Evolutionary conservation across 2,113 vertebrate species (phyloP), one percentile per base, ranked within the genome.

Genomic region (Scytalopus superciliaris): DNA sequence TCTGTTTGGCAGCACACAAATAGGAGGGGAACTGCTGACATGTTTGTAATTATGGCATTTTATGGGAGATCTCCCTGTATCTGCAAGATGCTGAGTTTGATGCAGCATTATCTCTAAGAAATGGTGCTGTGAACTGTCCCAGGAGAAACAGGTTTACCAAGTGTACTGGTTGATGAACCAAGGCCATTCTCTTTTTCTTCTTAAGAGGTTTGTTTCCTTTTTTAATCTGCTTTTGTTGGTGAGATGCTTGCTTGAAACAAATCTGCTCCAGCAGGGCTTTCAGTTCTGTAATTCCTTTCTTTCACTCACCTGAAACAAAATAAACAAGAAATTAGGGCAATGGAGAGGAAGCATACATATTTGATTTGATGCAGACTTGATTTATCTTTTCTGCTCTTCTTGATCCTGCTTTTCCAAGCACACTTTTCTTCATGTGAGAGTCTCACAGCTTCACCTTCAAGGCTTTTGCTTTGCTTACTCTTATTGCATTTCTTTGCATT

Each of bases 211-310:
- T 88, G 10, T 9, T 17, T 90, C 50, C 5, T 77, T 28, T 79
- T 85, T 69, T 24, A 85, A 82, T 92, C 80, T 74, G 30, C 49
- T 91, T 76, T 90, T 87, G 60, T 64, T 83, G 30, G 8, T 63
- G 67, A 94, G 50, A 59, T 67, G n/a, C 13, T 83, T 89, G 67
- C 79, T 90, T 91, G 74, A 72, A 79, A 49, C 22, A 79, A 83
- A 88, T 70, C 70, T 79, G 6, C 45, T 83, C 18, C 55, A 87
- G 50, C 27, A 66, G 87, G 72, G 50, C n/a, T 78, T 91, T 75
- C 21, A 25, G 19, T 64, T 82, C 27, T n/a, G 22, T 50, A 76
- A 56, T 55, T 79, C 24, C 21, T 83, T 27, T 69, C 6, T 24
- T 87, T 19, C 27, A 40, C 69, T 94, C 39, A 78, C 64, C 45